Conservation (phyloP, 1,140 invertebrate species). For the Macrotrachela quadricornifera region DNA sequence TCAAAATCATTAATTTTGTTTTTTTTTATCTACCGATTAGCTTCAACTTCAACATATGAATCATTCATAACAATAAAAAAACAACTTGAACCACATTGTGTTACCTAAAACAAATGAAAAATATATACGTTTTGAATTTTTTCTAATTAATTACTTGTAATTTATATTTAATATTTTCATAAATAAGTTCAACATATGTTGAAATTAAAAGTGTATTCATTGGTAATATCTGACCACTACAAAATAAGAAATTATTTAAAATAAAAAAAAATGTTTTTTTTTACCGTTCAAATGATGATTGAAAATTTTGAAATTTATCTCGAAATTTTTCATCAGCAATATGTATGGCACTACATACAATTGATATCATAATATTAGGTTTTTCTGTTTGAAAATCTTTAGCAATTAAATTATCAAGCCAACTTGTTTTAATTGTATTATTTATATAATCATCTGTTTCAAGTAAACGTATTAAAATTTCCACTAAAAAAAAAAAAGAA, state of each 20-base stretch:
- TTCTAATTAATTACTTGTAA: too few species aligned
- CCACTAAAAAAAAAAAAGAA: constrained; percentile 23
- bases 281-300: constrained; percentile 55
- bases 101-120: too few species aligned
- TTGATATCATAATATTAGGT: constrained; percentile 71
- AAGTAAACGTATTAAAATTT: constrained; percentile 85
- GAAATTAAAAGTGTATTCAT: constrained; percentile 69
- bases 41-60: constrained; percentile 74
- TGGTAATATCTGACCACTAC: constrained; percentile 66
- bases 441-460: constrained; percentile 71
- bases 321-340: constrained; percentile 74
- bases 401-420: constrained; percentile 84
- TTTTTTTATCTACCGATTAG: too few species aligned
- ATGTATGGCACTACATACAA: constrained; percentile 78
- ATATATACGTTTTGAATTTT: too few species aligned
- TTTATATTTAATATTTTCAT: constrained; percentile 71
- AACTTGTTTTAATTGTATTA: constrained; percentile 83
- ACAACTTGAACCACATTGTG: constrained; percentile 64
- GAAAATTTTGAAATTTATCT: constrained; percentile 57
- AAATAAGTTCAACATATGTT: constrained; percentile 73
- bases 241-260: too few species aligned
- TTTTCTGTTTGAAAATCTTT: constrained; percentile 50
- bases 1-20: too few species aligned
- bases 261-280: background rate
- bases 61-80: constrained; percentile 86